These are phyloP conservation scores for Sebastes iracundus DNA, from an alignment of 2,797 vertebrate species.

Conservation along the genomic window DNA sequence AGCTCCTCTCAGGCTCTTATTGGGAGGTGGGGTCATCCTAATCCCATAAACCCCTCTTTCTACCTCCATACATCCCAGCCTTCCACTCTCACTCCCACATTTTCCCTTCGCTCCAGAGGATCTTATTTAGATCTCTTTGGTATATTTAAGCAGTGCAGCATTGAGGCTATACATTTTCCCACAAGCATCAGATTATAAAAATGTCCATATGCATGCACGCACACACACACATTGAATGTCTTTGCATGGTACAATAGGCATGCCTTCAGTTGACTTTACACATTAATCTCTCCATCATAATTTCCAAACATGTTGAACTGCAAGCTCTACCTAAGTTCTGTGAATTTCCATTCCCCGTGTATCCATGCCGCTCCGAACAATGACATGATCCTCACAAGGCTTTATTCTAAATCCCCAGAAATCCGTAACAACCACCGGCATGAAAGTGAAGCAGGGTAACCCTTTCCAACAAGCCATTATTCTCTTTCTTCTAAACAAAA, in stretches of 20 bases:
- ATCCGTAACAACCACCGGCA: constrained; percentile 69
- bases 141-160: constrained; percentile 6
- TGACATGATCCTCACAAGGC: constrained; percentile 66
- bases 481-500: constrained; percentile 67
- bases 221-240: not conserved
- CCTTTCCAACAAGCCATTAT: constrained; percentile 60
- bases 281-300: constrained; percentile 31
- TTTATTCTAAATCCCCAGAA: constrained; percentile 72
- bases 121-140: constrained; percentile 11
- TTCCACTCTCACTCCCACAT: constrained; percentile 5
- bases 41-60: constrained; percentile 39
- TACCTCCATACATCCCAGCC: constrained; percentile 29
- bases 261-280: constrained; percentile 8
- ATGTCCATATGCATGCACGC: not conserved
- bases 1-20: constrained; percentile 12
- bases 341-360: constrained; percentile 58
- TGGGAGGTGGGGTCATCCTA: constrained; percentile 24
- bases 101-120: constrained; percentile 1
- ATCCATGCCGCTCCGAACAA: constrained; percentile 51
- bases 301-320: constrained; percentile 48
- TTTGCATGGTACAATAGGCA: not conserved
- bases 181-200: constrained; percentile 23
- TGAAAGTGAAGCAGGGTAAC: constrained; percentile 53
- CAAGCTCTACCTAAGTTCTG: constrained; percentile 40
- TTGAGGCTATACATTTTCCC: not conserved